Evolutionary conservation across 1,140 invertebrate species (phyloP).

Genomic region (Tigriopus japonicus): DNA sequence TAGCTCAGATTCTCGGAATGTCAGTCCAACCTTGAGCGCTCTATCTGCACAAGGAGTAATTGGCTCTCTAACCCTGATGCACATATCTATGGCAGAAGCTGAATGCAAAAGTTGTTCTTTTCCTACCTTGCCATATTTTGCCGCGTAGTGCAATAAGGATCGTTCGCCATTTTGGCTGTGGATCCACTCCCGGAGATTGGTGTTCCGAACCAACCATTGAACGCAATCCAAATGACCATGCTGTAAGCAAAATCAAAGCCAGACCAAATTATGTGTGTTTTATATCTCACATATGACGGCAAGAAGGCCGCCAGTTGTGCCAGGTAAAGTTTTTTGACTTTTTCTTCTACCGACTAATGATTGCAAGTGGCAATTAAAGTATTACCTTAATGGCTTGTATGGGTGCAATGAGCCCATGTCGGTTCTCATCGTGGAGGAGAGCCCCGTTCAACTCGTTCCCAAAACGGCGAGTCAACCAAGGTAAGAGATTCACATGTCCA

Average conservation of each 20-base stretch:
- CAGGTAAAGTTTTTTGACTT: no score
- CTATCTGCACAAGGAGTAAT: no score
- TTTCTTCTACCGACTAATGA: no score
- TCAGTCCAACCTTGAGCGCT: no score
- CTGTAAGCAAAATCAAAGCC: not conserved
- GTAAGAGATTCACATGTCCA: conserved; percentile 24
- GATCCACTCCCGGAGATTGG: not conserved
- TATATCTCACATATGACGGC: no score
- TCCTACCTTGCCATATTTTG: conserved; percentile 8
- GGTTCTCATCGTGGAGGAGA: conserved; percentile 1
- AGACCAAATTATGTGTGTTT: no score
- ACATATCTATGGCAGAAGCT: no score
- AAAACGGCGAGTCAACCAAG: conserved; percentile 17
- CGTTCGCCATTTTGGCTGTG: not conserved
- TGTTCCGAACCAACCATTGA: conserved; percentile 8
- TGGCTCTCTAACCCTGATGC: no score
- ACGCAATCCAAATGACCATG: not conserved
- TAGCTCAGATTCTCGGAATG: no score
- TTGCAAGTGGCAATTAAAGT: not conserved
- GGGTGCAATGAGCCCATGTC: not conserved
- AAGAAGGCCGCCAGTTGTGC: no score
- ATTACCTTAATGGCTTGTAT: conserved; percentile 1
- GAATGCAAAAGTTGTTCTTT: no score
- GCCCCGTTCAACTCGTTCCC: conserved; percentile 1
- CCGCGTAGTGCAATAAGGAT: conserved; percentile 2